Conservation (phyloP, 2,113 vertebrate species). For the Psophia crepitans region DNA sequence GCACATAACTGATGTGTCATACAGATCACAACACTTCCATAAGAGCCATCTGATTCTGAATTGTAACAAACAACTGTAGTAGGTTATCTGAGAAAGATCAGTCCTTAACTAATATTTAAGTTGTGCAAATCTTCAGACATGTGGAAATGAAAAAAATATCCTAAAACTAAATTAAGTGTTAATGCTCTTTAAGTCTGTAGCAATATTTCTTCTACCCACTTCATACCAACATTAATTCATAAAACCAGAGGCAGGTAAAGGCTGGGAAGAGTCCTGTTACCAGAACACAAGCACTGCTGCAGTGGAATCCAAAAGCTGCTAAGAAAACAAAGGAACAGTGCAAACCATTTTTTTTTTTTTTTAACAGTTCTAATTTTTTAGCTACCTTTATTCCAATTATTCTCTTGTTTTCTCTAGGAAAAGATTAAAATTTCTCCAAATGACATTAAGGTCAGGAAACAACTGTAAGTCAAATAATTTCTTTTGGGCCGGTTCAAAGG, state of each 20-base stretch:
- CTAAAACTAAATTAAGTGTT: not conserved
- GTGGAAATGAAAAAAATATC: not conserved
- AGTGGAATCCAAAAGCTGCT: not conserved
- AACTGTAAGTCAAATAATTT: not conserved
- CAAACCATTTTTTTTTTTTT: not conserved
- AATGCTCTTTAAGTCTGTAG: not conserved
- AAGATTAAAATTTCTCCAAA: not conserved
- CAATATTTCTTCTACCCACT: not conserved
- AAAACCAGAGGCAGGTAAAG: not conserved
- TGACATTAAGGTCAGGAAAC: not conserved
- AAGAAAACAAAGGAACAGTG: not conserved
- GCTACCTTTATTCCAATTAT: not conserved
- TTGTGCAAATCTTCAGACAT: not conserved
- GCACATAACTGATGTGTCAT: not conserved
- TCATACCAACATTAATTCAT: not conserved
- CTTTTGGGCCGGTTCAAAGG: not conserved
- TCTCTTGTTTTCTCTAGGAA: not conserved
- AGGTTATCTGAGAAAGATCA: not conserved
- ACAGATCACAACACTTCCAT: not conserved
- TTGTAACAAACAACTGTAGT: not conserved
- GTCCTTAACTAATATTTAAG: not conserved
- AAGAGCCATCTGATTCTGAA: not conserved
- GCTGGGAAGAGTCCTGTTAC: not conserved
- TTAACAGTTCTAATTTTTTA: not conserved
- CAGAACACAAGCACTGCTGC: not conserved